Conservation (phyloP, 1,140 invertebrate genomes). For the Drosophila lowei region DNA sequence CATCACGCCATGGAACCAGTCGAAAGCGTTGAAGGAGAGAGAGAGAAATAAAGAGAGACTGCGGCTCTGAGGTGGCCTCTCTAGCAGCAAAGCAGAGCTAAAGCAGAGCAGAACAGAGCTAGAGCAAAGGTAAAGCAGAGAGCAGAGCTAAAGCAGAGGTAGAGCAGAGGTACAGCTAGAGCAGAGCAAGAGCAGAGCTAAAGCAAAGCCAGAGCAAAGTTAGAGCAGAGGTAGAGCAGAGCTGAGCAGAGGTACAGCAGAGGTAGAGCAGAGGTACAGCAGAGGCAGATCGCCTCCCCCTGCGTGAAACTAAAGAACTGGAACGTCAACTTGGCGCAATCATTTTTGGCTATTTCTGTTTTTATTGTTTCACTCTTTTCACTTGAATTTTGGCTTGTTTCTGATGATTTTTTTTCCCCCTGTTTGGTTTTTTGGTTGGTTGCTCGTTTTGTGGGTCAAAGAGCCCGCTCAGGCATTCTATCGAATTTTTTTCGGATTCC, state of each 20-base stretch:
- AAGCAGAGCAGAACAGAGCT: too few relatives aligned
- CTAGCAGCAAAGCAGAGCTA: too few relatives aligned
- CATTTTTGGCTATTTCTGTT: slow-evolving; percentile 54
- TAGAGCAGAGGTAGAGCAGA: too few relatives aligned
- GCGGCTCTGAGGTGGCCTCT: not conserved
- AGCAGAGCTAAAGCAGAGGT: too few relatives aligned
- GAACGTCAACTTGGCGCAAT: slow-evolving; percentile 70
- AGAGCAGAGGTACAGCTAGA: too few relatives aligned
- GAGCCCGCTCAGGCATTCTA: slow-evolving; percentile 19
- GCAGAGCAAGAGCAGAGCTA: too few relatives aligned
- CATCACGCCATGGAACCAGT: slow-evolving; percentile 65
- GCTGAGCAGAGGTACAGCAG: too few relatives aligned
- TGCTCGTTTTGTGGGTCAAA: slow-evolving; percentile 54
- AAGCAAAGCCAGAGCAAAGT: too few relatives aligned
- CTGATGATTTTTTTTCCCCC: slow-evolving; percentile 3
- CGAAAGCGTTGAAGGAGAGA: slow-evolving; percentile 37
- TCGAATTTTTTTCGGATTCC: slow-evolving; percentile 8
- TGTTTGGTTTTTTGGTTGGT: not conserved
- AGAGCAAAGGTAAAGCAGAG: too few relatives aligned
- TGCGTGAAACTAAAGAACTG: slow-evolving; percentile 54
- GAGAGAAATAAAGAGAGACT: slow-evolving; percentile 26
- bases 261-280: too few relatives aligned
- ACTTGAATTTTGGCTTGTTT: slow-evolving; percentile 18
- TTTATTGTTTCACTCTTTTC: slow-evolving; percentile 31
- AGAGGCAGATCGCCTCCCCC: not conserved